Evolutionary conservation across 2,113 vertebrate genomes (phyloP), one percentile per base, ranked within the genome.

Genomic region (Leptobrachium ailaonicum): DNA sequence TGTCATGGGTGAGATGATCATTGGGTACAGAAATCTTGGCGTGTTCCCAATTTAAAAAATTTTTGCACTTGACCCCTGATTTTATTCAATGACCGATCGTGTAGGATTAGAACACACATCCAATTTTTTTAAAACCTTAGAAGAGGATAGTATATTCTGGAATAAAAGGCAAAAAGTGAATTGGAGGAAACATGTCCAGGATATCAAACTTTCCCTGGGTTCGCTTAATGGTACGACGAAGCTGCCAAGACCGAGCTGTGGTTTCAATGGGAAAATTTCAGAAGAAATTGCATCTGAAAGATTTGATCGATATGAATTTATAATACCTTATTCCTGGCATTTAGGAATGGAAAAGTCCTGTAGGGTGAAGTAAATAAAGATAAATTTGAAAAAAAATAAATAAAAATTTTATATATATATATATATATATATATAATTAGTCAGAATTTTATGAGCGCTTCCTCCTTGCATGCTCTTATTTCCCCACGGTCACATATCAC

Each of bases 321-420:
- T 66, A 60, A 56, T 20, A n/a, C 20, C 11, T 4, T 69, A 40
- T 69, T 78, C 67, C 76, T 56, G 69, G 67, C 76, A 71, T 45
- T 32, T 62, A 5, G 20, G 20, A 78, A 3, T 12, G 12, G 42
- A 13, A 60, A 73, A 40, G 47, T 13, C 6, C 56, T 3, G 56
- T 13, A 60, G 56, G 20, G 45, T 71, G 32, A 47, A 14, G 1
- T 12, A 70, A 13, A n/a, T 13, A 32, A 32, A 32, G 20, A 32
- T 32, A 32, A 32, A 32, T 32, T 32, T 32, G 43, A 47, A 32
- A 50, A 47, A 71, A 70, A 1, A 53, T 1, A 47, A 70, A 70
- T 45, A 43, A 70, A 44, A 7, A n/a, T n/a, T n/a, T n/a, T n/a
- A n/a, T n/a, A 71, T 0, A 43, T 2, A 4, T 7, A 66, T 40